phyloP scores from a whole-genome alignment of 37 sponge, comb jelly and placozoan genomes.

The Hormiphora californensis region DNA sequence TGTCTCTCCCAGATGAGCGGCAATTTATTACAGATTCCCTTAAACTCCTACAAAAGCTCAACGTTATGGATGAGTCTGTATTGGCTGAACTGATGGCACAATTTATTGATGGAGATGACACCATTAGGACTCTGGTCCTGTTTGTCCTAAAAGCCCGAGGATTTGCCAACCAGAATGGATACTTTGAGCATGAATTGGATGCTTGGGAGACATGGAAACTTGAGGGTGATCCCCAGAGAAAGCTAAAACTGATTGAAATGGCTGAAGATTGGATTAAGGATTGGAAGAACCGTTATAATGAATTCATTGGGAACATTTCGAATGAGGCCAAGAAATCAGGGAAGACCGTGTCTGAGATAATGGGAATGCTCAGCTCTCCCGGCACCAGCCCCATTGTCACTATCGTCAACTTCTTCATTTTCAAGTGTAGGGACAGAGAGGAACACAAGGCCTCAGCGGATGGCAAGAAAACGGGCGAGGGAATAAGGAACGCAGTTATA shows the following conservation, averaged over 20 bases:
- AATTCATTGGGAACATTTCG: constrained; percentile 10
- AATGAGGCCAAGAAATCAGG: constrained; percentile 53
- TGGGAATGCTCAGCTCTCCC: constrained; percentile 48
- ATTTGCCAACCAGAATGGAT: background rate
- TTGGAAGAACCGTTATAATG: constrained; percentile 47
- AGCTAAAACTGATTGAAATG: constrained; percentile 33
- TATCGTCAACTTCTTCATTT: constrained; percentile 41
- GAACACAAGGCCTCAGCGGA: background rate
- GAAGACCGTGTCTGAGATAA: constrained; percentile 45
- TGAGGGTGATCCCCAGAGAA: constrained; percentile 16
- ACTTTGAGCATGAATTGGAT: constrained; percentile 1
- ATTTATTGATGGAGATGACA: constrained; percentile 48
- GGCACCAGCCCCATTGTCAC: constrained; percentile 40
- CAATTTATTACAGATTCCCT: constrained; percentile 13
- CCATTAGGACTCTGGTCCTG: background rate
- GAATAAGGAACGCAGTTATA: constrained; percentile 21
- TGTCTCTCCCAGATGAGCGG: constrained; percentile 17
- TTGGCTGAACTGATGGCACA: constrained; percentile 30
- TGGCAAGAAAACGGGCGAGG: constrained; percentile 1
- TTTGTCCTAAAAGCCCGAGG: constrained; percentile 11
- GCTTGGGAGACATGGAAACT: constrained; percentile 43
- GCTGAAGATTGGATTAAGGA: constrained; percentile 34
- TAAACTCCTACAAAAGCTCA: constrained; percentile 47
- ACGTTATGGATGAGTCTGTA: constrained; percentile 48
- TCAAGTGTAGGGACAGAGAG: constrained; percentile 33